These are phyloP conservation scores for Brienomyrus longianalis DNA, from an alignment of 2,113 vertebrate species.

Conservation along the genomic window DNA sequence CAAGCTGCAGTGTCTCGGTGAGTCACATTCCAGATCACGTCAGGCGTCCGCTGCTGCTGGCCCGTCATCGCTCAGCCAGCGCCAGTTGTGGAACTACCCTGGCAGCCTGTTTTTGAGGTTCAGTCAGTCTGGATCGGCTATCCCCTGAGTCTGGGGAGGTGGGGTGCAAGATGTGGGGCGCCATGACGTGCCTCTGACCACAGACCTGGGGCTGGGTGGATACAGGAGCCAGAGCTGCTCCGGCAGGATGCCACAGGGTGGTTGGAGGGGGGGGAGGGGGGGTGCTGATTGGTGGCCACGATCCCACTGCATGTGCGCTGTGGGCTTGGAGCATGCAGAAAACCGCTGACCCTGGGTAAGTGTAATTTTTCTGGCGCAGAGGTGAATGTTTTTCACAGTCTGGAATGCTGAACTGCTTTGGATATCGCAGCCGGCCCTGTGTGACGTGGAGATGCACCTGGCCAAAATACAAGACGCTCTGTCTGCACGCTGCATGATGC, in stretches of 20 bases:
- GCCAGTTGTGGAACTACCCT: neutral
- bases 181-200: slow-evolving; percentile 18
- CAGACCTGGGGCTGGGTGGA: neutral
- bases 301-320: slow-evolving; percentile 1
- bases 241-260: neutral
- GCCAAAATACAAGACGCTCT: neutral
- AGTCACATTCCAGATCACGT: slow-evolving; percentile 32
- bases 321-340: slow-evolving; percentile 15
- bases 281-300: neutral
- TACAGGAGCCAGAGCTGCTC: slow-evolving; percentile 3
- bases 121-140: neutral
- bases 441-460: neutral
- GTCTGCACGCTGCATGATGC: neutral
- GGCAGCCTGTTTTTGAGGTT: neutral
- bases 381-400: slow-evolving; percentile 15
- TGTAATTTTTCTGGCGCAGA: neutral
- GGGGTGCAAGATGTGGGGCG: slow-evolving; percentile 5
- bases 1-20: slow-evolving; percentile 87
- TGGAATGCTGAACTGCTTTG: slow-evolving; percentile 10
- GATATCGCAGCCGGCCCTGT: neutral
- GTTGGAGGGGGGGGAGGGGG: neutral
- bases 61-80: too few species aligned
- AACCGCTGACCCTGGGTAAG: neutral
- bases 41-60: neutral
- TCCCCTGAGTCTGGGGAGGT: slow-evolving; percentile 9